phyloP scores from a whole-genome alignment of 1,140 invertebrate genomes.

The Phthorimaea operculella region DNA sequence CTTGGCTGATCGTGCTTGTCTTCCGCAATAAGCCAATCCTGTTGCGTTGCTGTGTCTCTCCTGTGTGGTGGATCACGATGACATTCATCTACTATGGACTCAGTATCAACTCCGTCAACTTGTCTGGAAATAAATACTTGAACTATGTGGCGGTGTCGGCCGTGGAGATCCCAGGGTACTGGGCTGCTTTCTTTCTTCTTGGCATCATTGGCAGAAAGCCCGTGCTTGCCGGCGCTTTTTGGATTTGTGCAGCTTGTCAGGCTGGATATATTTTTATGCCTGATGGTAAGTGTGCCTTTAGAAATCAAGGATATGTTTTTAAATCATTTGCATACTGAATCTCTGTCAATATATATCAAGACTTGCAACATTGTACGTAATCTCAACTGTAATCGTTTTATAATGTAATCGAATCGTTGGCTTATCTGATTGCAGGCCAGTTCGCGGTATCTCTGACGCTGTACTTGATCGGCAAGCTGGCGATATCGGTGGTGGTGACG shows the following conservation, averaged over 20 bases:
- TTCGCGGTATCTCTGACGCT: slow-evolving; percentile 47
- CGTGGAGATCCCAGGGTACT: slow-evolving; percentile 78
- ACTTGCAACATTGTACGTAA: too few species aligned
- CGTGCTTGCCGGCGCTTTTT: slow-evolving; percentile 78
- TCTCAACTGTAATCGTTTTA: neutral
- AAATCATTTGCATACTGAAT: too few species aligned
- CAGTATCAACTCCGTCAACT: slow-evolving; percentile 72
- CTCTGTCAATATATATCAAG: too few species aligned
- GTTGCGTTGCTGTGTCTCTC: slow-evolving; percentile 72
- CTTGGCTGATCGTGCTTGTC: slow-evolving; percentile 65
- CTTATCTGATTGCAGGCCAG: neutral
- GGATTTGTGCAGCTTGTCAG: slow-evolving; percentile 74
- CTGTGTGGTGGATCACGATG: slow-evolving; percentile 76
- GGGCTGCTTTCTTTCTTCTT: slow-evolving; percentile 58
- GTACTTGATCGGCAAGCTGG: slow-evolving; percentile 79
- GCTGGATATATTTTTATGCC: slow-evolving; percentile 76
- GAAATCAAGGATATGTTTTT: too few species aligned
- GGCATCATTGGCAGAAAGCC: slow-evolving; percentile 55
- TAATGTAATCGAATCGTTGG: slow-evolving; percentile 1
- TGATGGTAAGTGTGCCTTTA: slow-evolving; percentile 60
- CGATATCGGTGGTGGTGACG: slow-evolving; percentile 75
- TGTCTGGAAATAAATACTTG: slow-evolving; percentile 73
- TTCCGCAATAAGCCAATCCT: slow-evolving; percentile 69
- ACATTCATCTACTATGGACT: slow-evolving; percentile 77
- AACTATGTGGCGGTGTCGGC: slow-evolving; percentile 75